Evolutionary conservation across 2,113 vertebrate genomes (phyloP), one percentile per base, ranked within the genome.

Genomic region (Colinus virginianus): DNA sequence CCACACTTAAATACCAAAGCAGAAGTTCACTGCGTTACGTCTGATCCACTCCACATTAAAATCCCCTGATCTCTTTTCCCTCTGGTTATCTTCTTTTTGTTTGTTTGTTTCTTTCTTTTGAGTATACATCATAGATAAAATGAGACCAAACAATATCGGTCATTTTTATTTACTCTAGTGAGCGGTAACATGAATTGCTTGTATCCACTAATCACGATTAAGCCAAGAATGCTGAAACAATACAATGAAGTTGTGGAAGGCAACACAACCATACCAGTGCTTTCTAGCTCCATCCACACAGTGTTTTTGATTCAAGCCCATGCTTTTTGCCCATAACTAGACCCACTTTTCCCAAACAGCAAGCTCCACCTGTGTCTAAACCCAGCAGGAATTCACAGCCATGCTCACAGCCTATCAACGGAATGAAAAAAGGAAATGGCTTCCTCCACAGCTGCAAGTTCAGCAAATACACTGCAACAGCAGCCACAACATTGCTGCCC

Each of bases 301-400:
- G 2, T 7, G 6, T 21, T 88, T 76, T 64, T 53, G 20, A 25
- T n/a, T 21, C 26, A 84, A 8, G 20, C 30, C 55, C 36, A 51
- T 0, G 0, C 36, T 88, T 56, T 68, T 56, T 22, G 42, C 38
- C 64, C 26, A 43, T 71, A 92, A 48, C 7, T 18, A 45, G 9
- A 30, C 40, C 15, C 45, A 8, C 11, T n/a, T 36, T 64, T 85
- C 13, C 13, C 67, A 59, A 30, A 55, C 59, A 93, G 53, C 5
- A 3, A 23, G 56, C 26, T 63, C 26, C 1, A 11, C 1, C 0
- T 13, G 16, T 6, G 2, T n/a, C 45, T 70, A 42, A 78, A 81
- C 28, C 0, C 1, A 79, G 49, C 89, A 87, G 32, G 64, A 91
- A 91, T 87, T 90, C 85, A 83, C 34, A 53, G 6, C 19, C 5